Evolutionary conservation across 2,888 invertebrate genomes (phyloP).

Genomic region (Nycteola revayana): DNA sequence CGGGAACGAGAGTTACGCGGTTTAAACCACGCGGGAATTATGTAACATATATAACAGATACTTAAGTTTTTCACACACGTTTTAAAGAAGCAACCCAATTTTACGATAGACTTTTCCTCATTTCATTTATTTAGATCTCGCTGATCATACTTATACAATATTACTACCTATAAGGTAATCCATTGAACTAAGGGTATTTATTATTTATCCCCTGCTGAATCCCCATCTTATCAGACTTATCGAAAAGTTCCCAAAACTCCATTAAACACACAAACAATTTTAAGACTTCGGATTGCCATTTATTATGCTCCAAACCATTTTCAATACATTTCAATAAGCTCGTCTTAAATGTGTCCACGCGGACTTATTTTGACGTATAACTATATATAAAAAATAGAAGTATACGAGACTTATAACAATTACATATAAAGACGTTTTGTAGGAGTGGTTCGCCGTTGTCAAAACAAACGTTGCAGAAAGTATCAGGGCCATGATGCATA

Average conservation of each 20-base stretch:
- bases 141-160: too few species aligned
- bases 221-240: constrained; percentile 9
- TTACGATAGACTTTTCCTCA: too few species aligned
- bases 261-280: constrained; percentile 30
- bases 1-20: too few species aligned
- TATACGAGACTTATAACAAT: constrained; percentile 38
- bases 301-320: constrained; percentile 31
- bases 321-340: constrained; percentile 35
- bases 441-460: constrained; percentile 41
- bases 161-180: too few species aligned
- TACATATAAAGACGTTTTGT: constrained; percentile 33
- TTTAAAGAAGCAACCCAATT: too few species aligned
- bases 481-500: constrained; percentile 43
- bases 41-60: too few species aligned
- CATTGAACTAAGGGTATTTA: too few species aligned
- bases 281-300: constrained; percentile 26
- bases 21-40: too few species aligned
- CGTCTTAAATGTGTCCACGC: constrained; percentile 40
- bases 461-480: constrained; percentile 42
- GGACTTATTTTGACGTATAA: constrained; percentile 35
- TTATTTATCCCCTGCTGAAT: too few species aligned
- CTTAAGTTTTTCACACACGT: too few species aligned
- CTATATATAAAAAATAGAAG: constrained; percentile 39
- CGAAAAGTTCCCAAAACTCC: constrained; percentile 23
- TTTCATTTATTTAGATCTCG: too few species aligned